Percentiles rank a stretch among this genome's conserved stretches.
These are phyloP conservation scores for honey bee (Apis mellifera) DNA, from an alignment of 1,140 invertebrate genomes.

Conservation along the genomic window Amel_HAv3.1 CM009931.2:8970001-8970500, in stretches of 20 bases:
- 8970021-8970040: slow-evolving; percentile 27
- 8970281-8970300: slow-evolving; percentile 46
- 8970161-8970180: not conserved
- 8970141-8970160: slow-evolving; percentile 15
- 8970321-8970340: not conserved
- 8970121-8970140: not conserved
- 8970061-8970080: not conserved
- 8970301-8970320: not conserved
- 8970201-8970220: slow-evolving; percentile 49
- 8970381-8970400: not conserved
- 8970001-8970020: slow-evolving; percentile 9
- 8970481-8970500: slow-evolving; percentile 53
- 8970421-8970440: slow-evolving; percentile 1
- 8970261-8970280: slow-evolving; percentile 52
- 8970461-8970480: slow-evolving; percentile 36
- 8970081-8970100: not conserved
- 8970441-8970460: slow-evolving; percentile 27
- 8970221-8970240: slow-evolving; percentile 32
- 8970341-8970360: slow-evolving; percentile 60
- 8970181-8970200: not conserved
- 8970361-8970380: slow-evolving; percentile 44
- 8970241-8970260: slow-evolving; percentile 29
- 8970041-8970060: not conserved
- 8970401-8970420: slow-evolving; percentile 2
- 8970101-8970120: not conserved